phyloP scores from a whole-genome alignment of 2,888 invertebrate genomes.

The Polydrusus cervinus region DNA sequence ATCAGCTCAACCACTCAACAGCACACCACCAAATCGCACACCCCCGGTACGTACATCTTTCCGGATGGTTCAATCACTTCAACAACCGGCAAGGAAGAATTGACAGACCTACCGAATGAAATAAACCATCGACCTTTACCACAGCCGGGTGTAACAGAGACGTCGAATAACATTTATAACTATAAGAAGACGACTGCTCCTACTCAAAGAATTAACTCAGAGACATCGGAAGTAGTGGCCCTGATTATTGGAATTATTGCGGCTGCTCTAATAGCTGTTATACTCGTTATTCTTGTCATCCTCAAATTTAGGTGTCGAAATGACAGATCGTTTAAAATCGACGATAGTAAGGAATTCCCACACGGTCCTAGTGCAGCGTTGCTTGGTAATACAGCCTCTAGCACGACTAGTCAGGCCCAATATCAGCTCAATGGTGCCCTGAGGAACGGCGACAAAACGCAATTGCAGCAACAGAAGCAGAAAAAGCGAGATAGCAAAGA shows the following conservation, averaged over 20 bases:
- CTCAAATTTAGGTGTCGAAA: slow-evolving; percentile 90
- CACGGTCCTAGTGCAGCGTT: slow-evolving; percentile 88
- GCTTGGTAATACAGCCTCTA: slow-evolving; percentile 75
- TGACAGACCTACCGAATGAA: slow-evolving; percentile 50
- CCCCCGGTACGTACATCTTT: slow-evolving; percentile 23
- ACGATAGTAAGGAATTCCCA: slow-evolving; percentile 83
- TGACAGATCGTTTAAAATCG: slow-evolving; percentile 94
- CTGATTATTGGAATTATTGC: slow-evolving; percentile 92
- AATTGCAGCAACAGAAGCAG: slow-evolving; percentile 64
- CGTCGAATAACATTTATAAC: slow-evolving; percentile 26
- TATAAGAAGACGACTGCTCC: slow-evolving; percentile 37
- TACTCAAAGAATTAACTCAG: slow-evolving; percentile 74
- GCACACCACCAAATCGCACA: slow-evolving; percentile 35
- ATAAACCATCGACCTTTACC: slow-evolving; percentile 21
- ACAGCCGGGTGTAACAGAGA: slow-evolving; percentile 14
- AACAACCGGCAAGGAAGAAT: slow-evolving; percentile 49
- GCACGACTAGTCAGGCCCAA: slow-evolving; percentile 72
- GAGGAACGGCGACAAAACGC: slow-evolving; percentile 71
- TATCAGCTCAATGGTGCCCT: slow-evolving; percentile 73
- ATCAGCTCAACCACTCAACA: slow-evolving; percentile 37
- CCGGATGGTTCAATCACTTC: slow-evolving; percentile 36
- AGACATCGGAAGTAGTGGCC: slow-evolving; percentile 83
- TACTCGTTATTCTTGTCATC: slow-evolving; percentile 91
- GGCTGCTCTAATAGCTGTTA: slow-evolving; percentile 91
- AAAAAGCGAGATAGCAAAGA: slow-evolving; percentile 89